Base-by-base conservation (phyloP, 2,888 invertebrate genomes). In the Polymixis flavicincta region DNA sequence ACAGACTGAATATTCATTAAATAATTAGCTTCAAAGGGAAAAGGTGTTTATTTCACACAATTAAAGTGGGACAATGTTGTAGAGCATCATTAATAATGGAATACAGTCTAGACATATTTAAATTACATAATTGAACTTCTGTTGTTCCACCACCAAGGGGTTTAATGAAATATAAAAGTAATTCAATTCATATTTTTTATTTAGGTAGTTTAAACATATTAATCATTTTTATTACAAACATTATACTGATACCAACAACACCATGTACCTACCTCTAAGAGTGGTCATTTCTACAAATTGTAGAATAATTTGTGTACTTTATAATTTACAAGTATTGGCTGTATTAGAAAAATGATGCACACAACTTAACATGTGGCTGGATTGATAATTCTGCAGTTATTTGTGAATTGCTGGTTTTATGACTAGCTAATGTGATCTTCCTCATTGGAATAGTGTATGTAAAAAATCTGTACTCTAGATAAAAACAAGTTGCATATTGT, bases 361-460 rank as follows among this genome's bases (percentile, higher is more conserved):
- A 76, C 68, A 77, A 73, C 50, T 70, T 66, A 76, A 67, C 67
- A 76, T 76, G 79, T 85, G 84, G 84, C 83, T 86, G 85, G 83
- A 86, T 85, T 80, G 76, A 83, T 79, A 80, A 86, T 80, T 80
- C 76, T 85, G 61, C 83, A 83, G 79, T 80, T 84, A 84, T 71
- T 81, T 85, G 76, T 78, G 74, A 81, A 81, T 80, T 82, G 89
- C 88, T 89, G 85, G 88, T 85, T 83, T 76, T 69, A 82, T 76
- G 82, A 90, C 92, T 92, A 90, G 92, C 90, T 85, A 91, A 88
- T 92, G 92, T 93, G 92, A 92, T 94, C 93, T 93, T 92, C 91
- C 90, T 84, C 78, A 81, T 82, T 82, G 88, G 85, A 82, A 88
- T 87, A 86, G 85, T 86, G 81, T 85, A 81, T 85, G 76, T 89